Conservation (phyloP, 1,140 invertebrate species). For the Centruroides sculpturatus region DNA sequence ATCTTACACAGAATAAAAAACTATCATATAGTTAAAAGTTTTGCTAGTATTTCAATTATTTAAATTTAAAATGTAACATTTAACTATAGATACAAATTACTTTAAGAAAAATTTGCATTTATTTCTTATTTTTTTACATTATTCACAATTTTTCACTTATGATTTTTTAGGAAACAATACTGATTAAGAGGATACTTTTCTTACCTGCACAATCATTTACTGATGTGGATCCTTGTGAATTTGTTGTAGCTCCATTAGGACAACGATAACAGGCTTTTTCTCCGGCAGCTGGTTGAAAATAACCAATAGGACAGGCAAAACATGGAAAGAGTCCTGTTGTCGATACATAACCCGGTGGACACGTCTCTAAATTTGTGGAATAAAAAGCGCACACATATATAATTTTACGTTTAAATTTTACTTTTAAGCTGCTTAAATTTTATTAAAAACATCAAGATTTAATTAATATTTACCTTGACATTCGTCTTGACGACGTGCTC, state of each 20-base stretch:
- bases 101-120: no score
- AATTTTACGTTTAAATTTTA: neutral
- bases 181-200: no score
- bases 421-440: neutral
- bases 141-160: no score
- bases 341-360: slow-evolving; percentile 31
- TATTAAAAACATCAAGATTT: neutral
- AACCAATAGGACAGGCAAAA: slow-evolving; percentile 33
- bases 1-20: no score
- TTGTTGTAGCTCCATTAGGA: slow-evolving; percentile 21
- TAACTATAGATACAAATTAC: no score
- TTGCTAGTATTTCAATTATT: no score
- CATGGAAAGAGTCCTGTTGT: slow-evolving; percentile 34
- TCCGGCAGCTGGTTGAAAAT: slow-evolving; percentile 31
- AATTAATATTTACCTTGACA: slow-evolving; percentile 30
- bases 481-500: slow-evolving; percentile 29
- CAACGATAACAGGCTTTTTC: slow-evolving; percentile 32
- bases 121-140: no score
- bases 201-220: slow-evolving; percentile 24
- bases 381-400: neutral
- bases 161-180: no score
- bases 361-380: slow-evolving; percentile 23
- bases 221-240: slow-evolving; percentile 20
- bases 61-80: no score
- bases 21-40: no score